Evolutionary conservation across 2,797 vertebrate genomes (phyloP), one percentile per base, ranked within the genome.

Genomic region (Dallia pectoralis): DNA sequence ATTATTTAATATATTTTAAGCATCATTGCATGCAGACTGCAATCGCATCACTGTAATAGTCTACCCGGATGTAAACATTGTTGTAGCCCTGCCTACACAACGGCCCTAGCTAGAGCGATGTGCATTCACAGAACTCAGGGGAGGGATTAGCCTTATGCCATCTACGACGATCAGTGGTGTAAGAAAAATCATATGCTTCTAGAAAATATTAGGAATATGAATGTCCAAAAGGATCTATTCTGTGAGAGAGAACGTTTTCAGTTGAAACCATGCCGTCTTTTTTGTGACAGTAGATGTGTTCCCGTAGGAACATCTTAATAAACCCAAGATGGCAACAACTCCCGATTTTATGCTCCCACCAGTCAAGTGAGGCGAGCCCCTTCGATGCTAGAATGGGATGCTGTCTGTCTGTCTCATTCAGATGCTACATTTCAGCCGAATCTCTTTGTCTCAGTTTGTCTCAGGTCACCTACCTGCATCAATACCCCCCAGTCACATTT

Each of bases 11-110:
- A 11, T 36, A 11, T 44, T 14, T 29, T 47, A 71, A 18, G 74
- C 49, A 75, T 80, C 73, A 63, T 67, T 76, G 81, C 74, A 61
- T 67, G 69, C 74, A 74, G 81, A 77, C 80, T 78, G 76, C 74
- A 68, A 84, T 83, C 48, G 40, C 80, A 75, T 87, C 84, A 66
- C 79, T 75, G 73, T 44, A 12, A 74, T 44, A 12, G 80, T 65
- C 40, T 84, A 74, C 75, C 74, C 67, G 49, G 71, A 33, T 82
- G 87, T 87, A 87, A 87, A 89, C 82, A 87, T 47, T 74, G 87
- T 86, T 88, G 88, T 87, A 82, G 84, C 82, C 77, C 49, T 66
- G 80, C 80, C 71, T 69, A 67, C 79, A 81, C 73, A 8, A 73
- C 75, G 82, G 82, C 81, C 81, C 70, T 12, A 78, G 80, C 74